Evolutionary conservation across 2,888 invertebrate genomes (phyloP).

Genomic region (Chaetogeoica ovagalla): DNA sequence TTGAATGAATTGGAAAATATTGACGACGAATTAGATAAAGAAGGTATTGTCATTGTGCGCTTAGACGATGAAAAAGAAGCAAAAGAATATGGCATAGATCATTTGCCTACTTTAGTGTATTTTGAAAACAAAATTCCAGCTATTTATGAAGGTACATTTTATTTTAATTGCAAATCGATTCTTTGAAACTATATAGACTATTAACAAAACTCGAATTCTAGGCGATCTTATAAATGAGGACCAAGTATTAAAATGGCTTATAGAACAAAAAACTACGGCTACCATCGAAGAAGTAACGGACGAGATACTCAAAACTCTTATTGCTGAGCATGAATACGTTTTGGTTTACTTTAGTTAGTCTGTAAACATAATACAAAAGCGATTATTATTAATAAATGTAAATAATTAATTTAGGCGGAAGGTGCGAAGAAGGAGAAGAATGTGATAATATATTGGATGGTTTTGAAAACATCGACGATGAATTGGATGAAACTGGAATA

Average conservation of each 20-base stretch:
- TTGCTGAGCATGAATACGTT: slow-evolving; percentile 89
- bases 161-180: neutral
- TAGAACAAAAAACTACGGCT: slow-evolving; percentile 84
- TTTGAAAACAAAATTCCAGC: slow-evolving; percentile 91
- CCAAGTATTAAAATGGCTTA: slow-evolving; percentile 85
- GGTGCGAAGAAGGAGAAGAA: slow-evolving; percentile 83
- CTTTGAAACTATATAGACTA: neutral
- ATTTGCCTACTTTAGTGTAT: slow-evolving; percentile 81
- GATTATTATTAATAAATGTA: neutral
- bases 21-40: slow-evolving; percentile 86
- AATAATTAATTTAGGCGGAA: slow-evolving; percentile 66
- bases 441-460: slow-evolving; percentile 84
- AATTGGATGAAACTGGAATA: slow-evolving; percentile 88
- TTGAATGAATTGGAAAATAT: slow-evolving; percentile 89
- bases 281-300: slow-evolving; percentile 94
- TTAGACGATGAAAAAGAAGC: slow-evolving; percentile 89
- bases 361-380: neutral
- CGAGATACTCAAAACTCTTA: slow-evolving; percentile 81
- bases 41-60: slow-evolving; percentile 86
- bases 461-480: slow-evolving; percentile 89
- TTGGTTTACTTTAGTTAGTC: slow-evolving; percentile 88
- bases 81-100: slow-evolving; percentile 87
- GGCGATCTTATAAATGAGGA: slow-evolving; percentile 88
- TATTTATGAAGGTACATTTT: slow-evolving; percentile 72
- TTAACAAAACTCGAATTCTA: slow-evolving; percentile 51